Base-by-base conservation (phyloP, 2,888 invertebrate species). In the Pyrgus malvae region DNA sequence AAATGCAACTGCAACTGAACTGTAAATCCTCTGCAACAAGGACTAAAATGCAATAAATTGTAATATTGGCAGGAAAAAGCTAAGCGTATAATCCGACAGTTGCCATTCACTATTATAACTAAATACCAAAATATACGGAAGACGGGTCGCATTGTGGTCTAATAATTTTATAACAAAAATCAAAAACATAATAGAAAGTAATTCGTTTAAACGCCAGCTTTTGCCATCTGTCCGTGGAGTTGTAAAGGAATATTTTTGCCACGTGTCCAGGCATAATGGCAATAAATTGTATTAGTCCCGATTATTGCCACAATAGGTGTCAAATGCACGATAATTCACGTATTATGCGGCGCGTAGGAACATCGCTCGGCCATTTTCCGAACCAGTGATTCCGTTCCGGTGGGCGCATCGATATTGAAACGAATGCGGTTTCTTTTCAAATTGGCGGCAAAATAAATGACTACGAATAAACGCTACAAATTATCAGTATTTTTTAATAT, bases 221-320 rank as follows among this genome's bases (percentile, higher is more conserved):
- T 76, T 69, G 68, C 74, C 85, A 86, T 84, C 85, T 84, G 85
- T 78, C 68, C 55, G 14, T 57, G 35, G 31, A 48, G 55, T 58
- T 63, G 62, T 68, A 68, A 68, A 68, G 74, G 64, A 65, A 71
- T 69, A 70, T 72, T 72, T 71, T 76, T 72, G 79, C 71, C 85
- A 83, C 84, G 86, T 81, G 86, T 78, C 79, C 64, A 40, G 51
- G 56, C 61, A 79, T 72, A 78, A 80, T 69, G 66, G 73, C 67
- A 57, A 76, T 78, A 74, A 79, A 80, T 80, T 70, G 73, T 71
- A 78, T 78, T 78, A 80, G 70, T 71, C 67, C 73, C 74, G 72
- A 74, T 73, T 74, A 77, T 76, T 68, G 70, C 68, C 70, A 83
- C 83, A 83, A 85, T 79, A 78, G 74, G 70, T 78, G 83, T 81